Evolutionary conservation across 2,888 invertebrate species (phyloP), one percentile per base, ranked within the genome.

Genomic region (Kryphioiulus occultus): DNA sequence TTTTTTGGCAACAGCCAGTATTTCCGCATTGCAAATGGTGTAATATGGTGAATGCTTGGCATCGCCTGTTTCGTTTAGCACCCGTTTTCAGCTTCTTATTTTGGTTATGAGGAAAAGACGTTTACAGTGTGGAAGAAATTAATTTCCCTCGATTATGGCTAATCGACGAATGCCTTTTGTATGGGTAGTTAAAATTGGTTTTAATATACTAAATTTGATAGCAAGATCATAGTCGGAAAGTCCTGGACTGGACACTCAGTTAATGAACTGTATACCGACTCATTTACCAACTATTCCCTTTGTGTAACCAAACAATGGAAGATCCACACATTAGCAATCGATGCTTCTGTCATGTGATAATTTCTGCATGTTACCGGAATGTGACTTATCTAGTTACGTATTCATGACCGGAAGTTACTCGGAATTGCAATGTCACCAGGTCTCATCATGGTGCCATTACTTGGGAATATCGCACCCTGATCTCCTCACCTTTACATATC

Each of bases 21-120:
- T 78, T 78, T 78, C 78, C 78, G 78, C 78, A 78, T 78, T 78
- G 78, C 78, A 30, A 78, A 26, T 78, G 78, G 26, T 30, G 30
- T 78, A 78, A 78, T 30, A 78, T 68, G 68, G 68, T 68, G 68
- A 68, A 68, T 53, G 53, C 53, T 53, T 19, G 53, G 53, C 53
- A 53, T 68, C 68, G 68, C 68, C 68, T 22, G 2, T 68, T 26
- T 22, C 5, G 10, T 68, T 26, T 68, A 68, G 9, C 22, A 22
- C 22, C 22, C 22, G 9, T 68, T 68, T 68, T 26, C 68, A 68
- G 22, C 7, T 68, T 10, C 22, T 68, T 68, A 68, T 68, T 68
- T 68, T 22, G 68, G 68, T 68, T 22, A 26, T 10, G 26, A 22
- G 68, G 59, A n/a, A n/a, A n/a, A 59, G 15, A n/a, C 59, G 19